Evolutionary conservation across 2,888 invertebrate species (phyloP).

Genomic region (Keiferia lycopersicella): DNA sequence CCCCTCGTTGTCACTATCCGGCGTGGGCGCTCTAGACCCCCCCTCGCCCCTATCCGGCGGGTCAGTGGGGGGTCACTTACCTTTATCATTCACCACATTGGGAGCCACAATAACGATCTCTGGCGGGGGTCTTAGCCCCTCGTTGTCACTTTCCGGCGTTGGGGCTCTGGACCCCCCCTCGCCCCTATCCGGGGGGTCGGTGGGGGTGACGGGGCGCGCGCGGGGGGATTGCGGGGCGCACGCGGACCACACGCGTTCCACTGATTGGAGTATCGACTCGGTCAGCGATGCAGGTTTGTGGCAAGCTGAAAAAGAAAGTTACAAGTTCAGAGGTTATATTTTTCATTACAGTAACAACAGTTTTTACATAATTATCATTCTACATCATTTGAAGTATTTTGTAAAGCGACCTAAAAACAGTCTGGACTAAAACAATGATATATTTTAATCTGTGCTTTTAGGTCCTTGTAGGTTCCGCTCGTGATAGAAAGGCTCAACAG

Average conservation of each 20-base stretch:
- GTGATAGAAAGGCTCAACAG: no score
- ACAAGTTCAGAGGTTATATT: no score
- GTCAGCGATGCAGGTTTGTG: not conserved
- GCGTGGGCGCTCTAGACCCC: not conserved
- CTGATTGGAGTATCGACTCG: not conserved
- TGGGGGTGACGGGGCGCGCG: not conserved
- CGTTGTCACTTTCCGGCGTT: not conserved
- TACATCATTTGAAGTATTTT: no score
- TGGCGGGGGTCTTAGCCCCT: not conserved
- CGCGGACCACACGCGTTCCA: not conserved
- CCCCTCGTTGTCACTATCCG: not conserved
- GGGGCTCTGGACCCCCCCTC: not conserved
- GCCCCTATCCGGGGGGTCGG: not conserved
- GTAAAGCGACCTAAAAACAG: no score
- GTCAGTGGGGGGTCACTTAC: no score
- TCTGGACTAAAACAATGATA: no score
- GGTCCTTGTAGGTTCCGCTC: no score
- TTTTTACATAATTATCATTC: no score
- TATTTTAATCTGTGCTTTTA: no score
- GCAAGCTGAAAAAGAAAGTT: not conserved
- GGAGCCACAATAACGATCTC: not conserved
- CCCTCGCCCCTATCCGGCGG: not conserved
- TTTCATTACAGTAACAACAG: no score
- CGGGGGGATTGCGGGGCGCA: not conserved
- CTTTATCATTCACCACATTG: no score